These are phyloP conservation scores for Glomeris marginata DNA, from an alignment of 2,888 invertebrate genomes.

Conservation along the genomic window DNA sequence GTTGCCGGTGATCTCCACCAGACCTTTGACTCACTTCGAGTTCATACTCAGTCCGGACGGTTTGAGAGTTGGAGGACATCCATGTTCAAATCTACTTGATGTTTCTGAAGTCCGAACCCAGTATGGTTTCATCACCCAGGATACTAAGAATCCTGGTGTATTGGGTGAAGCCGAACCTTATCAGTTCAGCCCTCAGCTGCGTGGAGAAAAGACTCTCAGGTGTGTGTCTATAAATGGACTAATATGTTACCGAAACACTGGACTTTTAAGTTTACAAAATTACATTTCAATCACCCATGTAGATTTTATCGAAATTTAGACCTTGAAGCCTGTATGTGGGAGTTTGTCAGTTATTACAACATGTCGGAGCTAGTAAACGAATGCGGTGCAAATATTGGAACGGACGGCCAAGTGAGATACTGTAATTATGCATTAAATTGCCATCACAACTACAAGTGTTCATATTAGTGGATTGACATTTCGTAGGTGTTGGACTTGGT, in stretches of 20 bases:
- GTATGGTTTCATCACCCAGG: slow-evolving; percentile 26
- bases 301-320: slow-evolving; percentile 31
- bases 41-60: slow-evolving; percentile 27
- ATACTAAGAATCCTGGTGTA: slow-evolving; percentile 21
- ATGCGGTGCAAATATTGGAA: slow-evolving; percentile 27
- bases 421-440: not conserved
- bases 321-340: slow-evolving; percentile 30
- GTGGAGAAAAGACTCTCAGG: slow-evolving; percentile 17
- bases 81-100: slow-evolving; percentile 29
- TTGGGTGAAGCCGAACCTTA: slow-evolving; percentile 26
- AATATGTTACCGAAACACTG: no score
- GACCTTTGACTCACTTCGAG: slow-evolving; percentile 28
- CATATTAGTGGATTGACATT: not conserved
- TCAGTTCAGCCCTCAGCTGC: slow-evolving; percentile 23
- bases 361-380: slow-evolving; percentile 28
- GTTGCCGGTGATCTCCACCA: slow-evolving; percentile 29
- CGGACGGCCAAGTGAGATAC: slow-evolving; percentile 27
- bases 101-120: slow-evolving; percentile 21
- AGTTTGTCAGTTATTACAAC: slow-evolving; percentile 27
- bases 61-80: slow-evolving; percentile 26
- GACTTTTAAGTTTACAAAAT: not conserved
- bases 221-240: slow-evolving; percentile 2
- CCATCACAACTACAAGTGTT: not conserved
- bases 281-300: not conserved
- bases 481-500: slow-evolving; percentile 25